A percentile compares a stretch with the other conserved stretches of the same genome.
Conservation (phyloP, 2,888 invertebrate genomes). For the Drosophila borealis region DNA sequence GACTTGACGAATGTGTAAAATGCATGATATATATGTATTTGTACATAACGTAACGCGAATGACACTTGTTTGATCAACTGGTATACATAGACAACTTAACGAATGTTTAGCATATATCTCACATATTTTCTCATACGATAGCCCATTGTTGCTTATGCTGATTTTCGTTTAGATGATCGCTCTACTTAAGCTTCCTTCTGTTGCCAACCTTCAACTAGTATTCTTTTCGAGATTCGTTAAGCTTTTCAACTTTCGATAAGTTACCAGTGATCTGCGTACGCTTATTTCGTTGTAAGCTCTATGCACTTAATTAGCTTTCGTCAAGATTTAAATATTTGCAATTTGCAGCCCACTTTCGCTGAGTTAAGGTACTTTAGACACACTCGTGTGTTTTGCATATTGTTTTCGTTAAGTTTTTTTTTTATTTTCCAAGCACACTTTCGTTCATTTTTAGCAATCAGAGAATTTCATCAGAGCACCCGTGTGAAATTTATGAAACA, state of each 20-base stretch:
- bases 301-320: background rate
- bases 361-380: background rate
- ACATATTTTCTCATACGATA: conserved; percentile 70
- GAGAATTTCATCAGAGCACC: conserved; percentile 24
- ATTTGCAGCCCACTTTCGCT: background rate
- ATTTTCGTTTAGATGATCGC: conserved; percentile 2
- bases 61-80: conserved; percentile 46
- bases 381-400: conserved; percentile 7
- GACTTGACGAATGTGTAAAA: conserved; percentile 43
- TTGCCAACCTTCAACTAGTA: conserved; percentile 26
- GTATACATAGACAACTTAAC: conserved; percentile 40
- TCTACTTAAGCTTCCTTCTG: conserved; percentile 12
- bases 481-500: conserved; percentile 21
- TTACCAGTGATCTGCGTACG: background rate
- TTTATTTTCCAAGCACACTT: conserved; percentile 16
- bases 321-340: background rate
- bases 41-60: background rate
- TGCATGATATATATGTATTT: conserved; percentile 4
- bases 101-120: conserved; percentile 53
- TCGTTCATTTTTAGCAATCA: conserved; percentile 10
- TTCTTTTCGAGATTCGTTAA: conserved; percentile 15
- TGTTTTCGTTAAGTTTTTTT: conserved; percentile 6
- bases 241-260: conserved; percentile 11
- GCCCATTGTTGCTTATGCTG: conserved; percentile 42
- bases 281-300: background rate